These are phyloP conservation scores for Gavialis gangeticus DNA, from an alignment of 2,113 vertebrate genomes.

Conservation along the genomic window DNA sequence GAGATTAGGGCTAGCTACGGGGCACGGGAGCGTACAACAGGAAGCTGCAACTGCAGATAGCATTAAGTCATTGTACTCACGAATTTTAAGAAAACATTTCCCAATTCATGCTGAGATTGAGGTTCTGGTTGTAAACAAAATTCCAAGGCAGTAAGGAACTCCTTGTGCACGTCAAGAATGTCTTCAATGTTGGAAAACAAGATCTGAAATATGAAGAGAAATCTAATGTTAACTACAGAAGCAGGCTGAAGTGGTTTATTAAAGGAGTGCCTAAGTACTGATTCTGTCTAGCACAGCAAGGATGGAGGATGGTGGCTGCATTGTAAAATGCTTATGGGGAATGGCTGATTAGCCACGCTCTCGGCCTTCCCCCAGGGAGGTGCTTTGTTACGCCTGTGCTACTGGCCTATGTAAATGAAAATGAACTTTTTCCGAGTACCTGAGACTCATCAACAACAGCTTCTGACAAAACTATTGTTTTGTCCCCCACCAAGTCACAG, in stretches of 20 bases:
- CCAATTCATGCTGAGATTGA: constrained; percentile 92
- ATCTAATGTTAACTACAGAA: background rate
- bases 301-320: background rate
- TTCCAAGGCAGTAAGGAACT: constrained; percentile 91
- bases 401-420: constrained; percentile 3
- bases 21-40: constrained; percentile 47
- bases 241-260: background rate
- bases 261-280: background rate
- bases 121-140: constrained; percentile 92
- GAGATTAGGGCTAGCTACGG: background rate
- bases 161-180: constrained; percentile 93
- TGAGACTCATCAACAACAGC: background rate
- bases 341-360: background rate
- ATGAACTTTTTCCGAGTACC: background rate
- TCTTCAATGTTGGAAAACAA: constrained; percentile 98
- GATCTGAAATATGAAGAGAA: constrained; percentile 80
- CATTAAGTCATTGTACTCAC: constrained; percentile 84
- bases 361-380: background rate
- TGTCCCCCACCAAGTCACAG: background rate
- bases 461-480: background rate
- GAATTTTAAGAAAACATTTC: constrained; percentile 94
- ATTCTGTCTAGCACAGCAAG: background rate
- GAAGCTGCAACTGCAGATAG: constrained; percentile 75
- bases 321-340: background rate
- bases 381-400: background rate